Base-by-base conservation (phyloP, 2,113 vertebrate genomes). In the Brienomyrus brachyistius region DNA sequence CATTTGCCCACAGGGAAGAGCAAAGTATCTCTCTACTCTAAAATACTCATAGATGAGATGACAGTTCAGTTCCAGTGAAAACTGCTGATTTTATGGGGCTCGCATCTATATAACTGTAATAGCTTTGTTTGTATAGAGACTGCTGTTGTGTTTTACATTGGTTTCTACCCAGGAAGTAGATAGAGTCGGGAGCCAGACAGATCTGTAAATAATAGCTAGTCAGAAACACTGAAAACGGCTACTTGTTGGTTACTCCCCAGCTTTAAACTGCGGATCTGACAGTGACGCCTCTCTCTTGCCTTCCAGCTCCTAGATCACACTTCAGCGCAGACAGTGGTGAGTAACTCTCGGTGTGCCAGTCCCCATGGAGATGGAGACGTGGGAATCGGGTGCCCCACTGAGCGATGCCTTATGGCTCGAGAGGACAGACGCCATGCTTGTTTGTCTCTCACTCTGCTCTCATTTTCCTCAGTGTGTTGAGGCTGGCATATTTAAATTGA, bases 321-420 rank as follows among this genome's bases (percentile, higher is more conserved):
- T 98, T 97, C 95, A 96, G 97, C 91, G 94, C 96, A 0, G 97
- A 98, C 92, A 98, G 96, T 0, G 98, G 98, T 99, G 95, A 94
- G 98, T 97, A 45, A 11, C n/a, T 1, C 59, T 10, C 21, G 21
- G 13, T 48, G 35, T 43, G 1, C 15, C 47, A 3, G 77, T 59
- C 35, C 56, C 56, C 15, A 17, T n/a, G 2, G 54, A 70, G 59
- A 31, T 50, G 59, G 23, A 8, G 51, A 11, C 88, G 43, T n/a
- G 56, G 48, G 23, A 31, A 3, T 7, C 4, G 51, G 4, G 5
- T 5, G 47, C 51, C n/a, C 4, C 13, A 9, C 48, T 27, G 84
- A 54, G 3, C 4, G 15, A 13, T 21, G 35, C 43, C 40, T 43
- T 40, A 13, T 83, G 88, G 40, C 21, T 7, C 27, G 35, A 21